phyloP scores from a whole-genome alignment of 2,888 invertebrate species.

The Gandaritis pyraliata region DNA sequence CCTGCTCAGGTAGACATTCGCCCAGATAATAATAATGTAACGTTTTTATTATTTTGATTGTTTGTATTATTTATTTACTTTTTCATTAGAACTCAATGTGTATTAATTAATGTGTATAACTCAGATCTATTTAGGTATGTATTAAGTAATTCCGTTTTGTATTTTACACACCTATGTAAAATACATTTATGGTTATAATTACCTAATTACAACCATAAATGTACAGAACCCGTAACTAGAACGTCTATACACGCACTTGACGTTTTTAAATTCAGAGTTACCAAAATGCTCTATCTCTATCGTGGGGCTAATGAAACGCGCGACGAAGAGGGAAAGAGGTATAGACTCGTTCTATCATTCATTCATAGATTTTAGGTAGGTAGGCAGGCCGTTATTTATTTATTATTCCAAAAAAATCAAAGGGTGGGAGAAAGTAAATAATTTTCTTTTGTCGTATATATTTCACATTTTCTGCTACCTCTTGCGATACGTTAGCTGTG shows the following conservation, averaged over 20 bases:
- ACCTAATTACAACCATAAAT: too few species aligned
- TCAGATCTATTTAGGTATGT: too few species aligned
- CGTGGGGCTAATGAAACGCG: neutral
- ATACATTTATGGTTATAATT: too few species aligned
- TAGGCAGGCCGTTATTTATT: slow-evolving; percentile 24
- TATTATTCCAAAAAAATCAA: slow-evolving; percentile 11
- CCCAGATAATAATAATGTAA: too few species aligned
- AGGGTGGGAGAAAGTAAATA: slow-evolving; percentile 16
- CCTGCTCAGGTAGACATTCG: too few species aligned
- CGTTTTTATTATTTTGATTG: too few species aligned
- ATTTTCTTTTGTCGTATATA: neutral
- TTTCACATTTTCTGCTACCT: neutral
- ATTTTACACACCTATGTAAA: too few species aligned
- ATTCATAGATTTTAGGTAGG: neutral
- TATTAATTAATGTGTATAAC: too few species aligned
- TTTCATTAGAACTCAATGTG: too few species aligned
- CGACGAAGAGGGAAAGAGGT: slow-evolving; percentile 51
- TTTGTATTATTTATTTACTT: too few species aligned
- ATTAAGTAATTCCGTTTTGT: too few species aligned
- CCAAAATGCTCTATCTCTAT: slow-evolving; percentile 11
- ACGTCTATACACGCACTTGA: slow-evolving; percentile 4
- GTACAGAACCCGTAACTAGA: slow-evolving; percentile 14
- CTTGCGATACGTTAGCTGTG: too few species aligned
- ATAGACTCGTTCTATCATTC: slow-evolving; percentile 46
- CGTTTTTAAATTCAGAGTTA: neutral